phyloP scores from a whole-genome alignment of 1,140 invertebrate species.

The Hestina assimilis region DNA sequence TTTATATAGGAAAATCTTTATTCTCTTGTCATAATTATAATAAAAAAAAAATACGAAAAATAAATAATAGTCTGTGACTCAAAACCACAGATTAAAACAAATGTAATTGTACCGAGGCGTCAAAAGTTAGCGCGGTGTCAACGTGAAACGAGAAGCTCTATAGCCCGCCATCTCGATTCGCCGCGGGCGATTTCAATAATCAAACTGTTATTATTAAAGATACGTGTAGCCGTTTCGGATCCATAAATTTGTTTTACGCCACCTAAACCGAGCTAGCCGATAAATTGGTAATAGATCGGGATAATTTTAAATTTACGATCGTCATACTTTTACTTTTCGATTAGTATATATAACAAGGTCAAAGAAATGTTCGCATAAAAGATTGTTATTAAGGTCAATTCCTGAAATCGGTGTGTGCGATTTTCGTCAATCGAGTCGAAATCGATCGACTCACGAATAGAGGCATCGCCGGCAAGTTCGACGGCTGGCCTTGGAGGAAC shows the following conservation, averaged over 20 bases:
- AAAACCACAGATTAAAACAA: background rate
- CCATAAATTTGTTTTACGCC: conserved; percentile 34
- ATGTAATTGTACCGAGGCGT: conserved; percentile 10
- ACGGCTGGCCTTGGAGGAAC: conserved; percentile 73
- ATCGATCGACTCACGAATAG: conserved; percentile 41
- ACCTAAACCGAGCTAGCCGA: conserved; percentile 16
- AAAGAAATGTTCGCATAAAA: too few species aligned
- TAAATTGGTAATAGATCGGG: conserved; percentile 26
- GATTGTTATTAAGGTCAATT: background rate
- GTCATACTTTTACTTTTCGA: conserved; percentile 13
- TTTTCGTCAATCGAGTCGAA: conserved; percentile 17
- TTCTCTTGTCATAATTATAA: background rate
- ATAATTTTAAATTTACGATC: conserved; percentile 21
- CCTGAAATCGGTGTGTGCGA: background rate
- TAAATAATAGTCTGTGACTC: background rate
- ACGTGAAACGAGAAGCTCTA: conserved; percentile 13
- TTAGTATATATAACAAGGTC: too few species aligned
- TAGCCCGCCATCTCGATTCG: conserved; percentile 13
- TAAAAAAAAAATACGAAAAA: background rate
- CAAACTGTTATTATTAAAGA: conserved; percentile 40
- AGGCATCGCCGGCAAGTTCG: conserved; percentile 59
- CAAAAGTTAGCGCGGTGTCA: conserved; percentile 14
- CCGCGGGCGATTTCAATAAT: conserved; percentile 44
- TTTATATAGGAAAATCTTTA: background rate
- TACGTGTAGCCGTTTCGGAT: conserved; percentile 26